Base-by-base conservation (phyloP, 2,888 invertebrate genomes). In the Muscina levida region DNA sequence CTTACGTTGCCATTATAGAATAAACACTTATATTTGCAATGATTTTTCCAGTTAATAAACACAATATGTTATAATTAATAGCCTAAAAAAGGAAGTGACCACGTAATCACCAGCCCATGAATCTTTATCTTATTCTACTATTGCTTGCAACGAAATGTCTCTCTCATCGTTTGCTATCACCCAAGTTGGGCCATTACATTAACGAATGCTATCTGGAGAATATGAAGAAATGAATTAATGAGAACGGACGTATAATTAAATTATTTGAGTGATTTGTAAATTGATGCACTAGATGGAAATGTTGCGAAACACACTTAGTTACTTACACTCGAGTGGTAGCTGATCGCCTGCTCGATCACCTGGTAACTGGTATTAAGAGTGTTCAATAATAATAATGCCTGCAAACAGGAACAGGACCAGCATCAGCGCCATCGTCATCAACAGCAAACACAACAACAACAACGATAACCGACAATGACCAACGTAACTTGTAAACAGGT, bases 191-290 rank as follows among this genome's bases (percentile, higher is more conserved):
- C 13, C 59, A 59, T 59, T 59, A 39, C 39, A 59, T 37, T 15
- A 59, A 56, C 53, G 31, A 15, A 6, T 1, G 42, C 62, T 22
- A 42, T 62, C 42, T 42, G 19, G 19, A 37, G 22, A 42, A 22
- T 22, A 62, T 62, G 37, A 62, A 62, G 62, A 31, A 31, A 31
- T 62, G 39, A 37, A 62, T 17, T 62, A 62, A 62, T 62, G 42
- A 62, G 62, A 62, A 62, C 62, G 62, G 62, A 62, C 62, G 62
- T 62, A 22, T 62, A 62, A 62, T 62, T 62, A 62, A 62, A 62
- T 62, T 62, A 62, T 42, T 39, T 42, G 62, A 62, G 62, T 62
- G 62, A 62, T 62, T 62, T 37, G 62, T 62, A 62, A 62, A 62
- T 62, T 62, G 62, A 62, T 31, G 37, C 26, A 57, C n/a, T 37